Evolutionary conservation across 2,113 vertebrate genomes (phyloP).

Genomic region (Triplophysa rosa): DNA sequence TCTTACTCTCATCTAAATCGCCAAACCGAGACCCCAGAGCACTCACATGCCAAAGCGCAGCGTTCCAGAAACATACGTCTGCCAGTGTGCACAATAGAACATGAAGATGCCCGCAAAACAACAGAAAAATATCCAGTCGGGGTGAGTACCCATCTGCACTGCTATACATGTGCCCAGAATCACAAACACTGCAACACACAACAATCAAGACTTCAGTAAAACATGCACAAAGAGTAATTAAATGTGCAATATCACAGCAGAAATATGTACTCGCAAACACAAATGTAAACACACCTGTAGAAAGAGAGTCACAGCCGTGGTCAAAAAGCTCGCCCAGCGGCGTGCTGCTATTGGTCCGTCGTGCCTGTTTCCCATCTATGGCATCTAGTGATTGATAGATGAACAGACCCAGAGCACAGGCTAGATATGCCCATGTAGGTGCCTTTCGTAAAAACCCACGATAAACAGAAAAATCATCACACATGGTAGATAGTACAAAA

Average conservation of each 20-base stretch:
- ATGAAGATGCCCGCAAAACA: constrained; percentile 90
- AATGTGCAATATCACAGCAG: no score
- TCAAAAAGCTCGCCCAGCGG: constrained; percentile 88
- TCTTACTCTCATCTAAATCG: neutral
- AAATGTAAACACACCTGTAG: constrained; percentile 76
- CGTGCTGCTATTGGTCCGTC: constrained; percentile 86
- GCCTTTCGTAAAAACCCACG: constrained; percentile 59
- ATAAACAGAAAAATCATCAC: no score
- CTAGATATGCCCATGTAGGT: constrained; percentile 83
- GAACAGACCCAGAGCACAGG: constrained; percentile 85
- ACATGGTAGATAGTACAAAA: no score
- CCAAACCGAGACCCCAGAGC: neutral
- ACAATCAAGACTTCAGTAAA: neutral
- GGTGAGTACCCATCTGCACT: constrained; percentile 85
- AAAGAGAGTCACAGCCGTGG: constrained; percentile 89
- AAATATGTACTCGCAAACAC: no score
- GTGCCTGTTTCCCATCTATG: constrained; percentile 88
- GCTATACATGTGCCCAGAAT: constrained; percentile 87
- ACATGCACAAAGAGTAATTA: neutral
- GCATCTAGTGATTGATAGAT: constrained; percentile 89
- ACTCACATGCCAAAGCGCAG: constrained; percentile 90
- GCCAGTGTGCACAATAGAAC: constrained; percentile 92
- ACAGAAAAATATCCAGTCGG: constrained; percentile 92
- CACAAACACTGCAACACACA: constrained; percentile 82
- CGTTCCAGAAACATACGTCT: constrained; percentile 88